Base-by-base conservation (phyloP, 2,113 vertebrate genomes). In the Smithornis capensis region DNA sequence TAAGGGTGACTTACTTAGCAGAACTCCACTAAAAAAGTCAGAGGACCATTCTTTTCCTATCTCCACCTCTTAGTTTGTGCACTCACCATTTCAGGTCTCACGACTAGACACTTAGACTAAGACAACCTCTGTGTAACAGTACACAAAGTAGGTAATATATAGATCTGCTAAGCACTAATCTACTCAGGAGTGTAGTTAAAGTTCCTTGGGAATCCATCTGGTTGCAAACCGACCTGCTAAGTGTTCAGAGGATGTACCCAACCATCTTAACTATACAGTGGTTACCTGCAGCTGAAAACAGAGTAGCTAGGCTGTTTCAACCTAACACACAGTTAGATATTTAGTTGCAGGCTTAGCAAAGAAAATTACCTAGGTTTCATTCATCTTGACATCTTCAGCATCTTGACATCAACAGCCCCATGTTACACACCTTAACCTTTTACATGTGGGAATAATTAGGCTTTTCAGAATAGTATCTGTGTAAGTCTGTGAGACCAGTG, bases 281-380 rank as follows among this genome's bases (percentile, higher is more conserved):
- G 19, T 37, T 53, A 15, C 24, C n/a, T 40, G 31, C n/a, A 82
- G 25, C 31, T 21, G n/a, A 78, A 74, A 59, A 49, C 6, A 82
- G 49, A 68, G n/a, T 11, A 21, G 10, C 11, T 71, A 44, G 28
- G 18, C 17, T 71, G 23, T 65, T 57, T 57, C 70, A 70, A 33
- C 28, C 78, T n/a, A 25, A 63, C 14, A 24, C 14, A 38, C 0
- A 0, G 29, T 14, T 45, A 24, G 19, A 64, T 6, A 31, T 76
- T 19, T 24, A 37, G 25, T 37, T 2, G 0, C n/a, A 52, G 23
- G 5, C 38, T 76, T 69, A 69, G 15, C 18, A 24, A 59, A 65
- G n/a, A 22, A 44, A 49, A 11, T 27, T 6, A 18, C 44, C 35
- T 24, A 15, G 8, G 15, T 70, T 65, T 79, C 0, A 0, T 57